Evolutionary conservation across 2,113 vertebrate species (phyloP).

Genomic region (Saimiri boliviensis): DNA sequence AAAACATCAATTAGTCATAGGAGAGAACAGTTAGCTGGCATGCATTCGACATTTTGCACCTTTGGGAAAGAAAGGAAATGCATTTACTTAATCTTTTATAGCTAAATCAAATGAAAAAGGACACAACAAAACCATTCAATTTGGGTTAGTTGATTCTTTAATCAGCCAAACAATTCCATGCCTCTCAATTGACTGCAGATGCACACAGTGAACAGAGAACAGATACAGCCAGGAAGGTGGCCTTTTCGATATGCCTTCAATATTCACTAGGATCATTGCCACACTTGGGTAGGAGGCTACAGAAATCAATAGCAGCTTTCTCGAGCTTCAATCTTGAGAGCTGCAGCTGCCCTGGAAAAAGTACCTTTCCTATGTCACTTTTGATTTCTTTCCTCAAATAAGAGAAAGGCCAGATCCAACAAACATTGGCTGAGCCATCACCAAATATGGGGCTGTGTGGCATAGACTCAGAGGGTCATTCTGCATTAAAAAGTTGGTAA

Average conservation of each 20-base stretch:
- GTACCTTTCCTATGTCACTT: slow-evolving; percentile 56
- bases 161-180: slow-evolving; percentile 42
- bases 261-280: background rate
- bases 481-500: background rate
- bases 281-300: slow-evolving; percentile 5
- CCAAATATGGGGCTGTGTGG: background rate
- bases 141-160: slow-evolving; percentile 58
- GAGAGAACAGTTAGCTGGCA: slow-evolving; percentile 66
- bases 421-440: slow-evolving; percentile 1
- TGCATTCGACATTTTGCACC: slow-evolving; percentile 48
- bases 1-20: slow-evolving; percentile 72
- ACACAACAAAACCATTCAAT: slow-evolving; percentile 57
- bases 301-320: slow-evolving; percentile 65
- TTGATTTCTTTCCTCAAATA: slow-evolving; percentile 55
- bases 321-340: background rate
- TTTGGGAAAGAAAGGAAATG: slow-evolving; percentile 54
- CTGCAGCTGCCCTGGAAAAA: slow-evolving; percentile 45
- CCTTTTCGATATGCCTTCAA: slow-evolving; percentile 44
- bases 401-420: slow-evolving; percentile 52
- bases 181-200: slow-evolving; percentile 59
- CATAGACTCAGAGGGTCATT: background rate
- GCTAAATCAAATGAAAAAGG: slow-evolving; percentile 58
- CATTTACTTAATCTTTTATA: slow-evolving; percentile 64
- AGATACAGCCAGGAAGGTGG: slow-evolving; percentile 5
- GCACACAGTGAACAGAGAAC: slow-evolving; percentile 8